A percentile compares a stretch with the other conserved stretches of the same genome.
Evolutionary conservation across 2,888 invertebrate genomes (phyloP).

Genomic region (Diplazon laetatorius): DNA sequence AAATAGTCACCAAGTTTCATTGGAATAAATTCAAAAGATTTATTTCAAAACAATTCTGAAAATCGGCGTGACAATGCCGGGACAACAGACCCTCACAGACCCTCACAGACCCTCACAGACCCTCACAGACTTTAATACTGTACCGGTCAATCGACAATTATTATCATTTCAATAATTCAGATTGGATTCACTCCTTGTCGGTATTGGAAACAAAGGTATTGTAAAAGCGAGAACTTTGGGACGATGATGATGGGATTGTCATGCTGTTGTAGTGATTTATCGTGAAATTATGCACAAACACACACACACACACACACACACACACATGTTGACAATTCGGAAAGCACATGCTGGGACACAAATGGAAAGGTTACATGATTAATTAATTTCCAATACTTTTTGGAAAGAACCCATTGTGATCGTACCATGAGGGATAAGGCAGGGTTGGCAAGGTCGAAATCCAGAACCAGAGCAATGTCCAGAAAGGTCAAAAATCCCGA

Average conservation of each 20-base stretch:
- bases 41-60: no score
- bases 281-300: slow-evolving; percentile 51
- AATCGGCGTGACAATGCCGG: no score
- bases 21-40: no score
- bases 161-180: slow-evolving; percentile 23
- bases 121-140: no score
- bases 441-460: no score
- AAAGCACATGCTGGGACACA: slow-evolving; percentile 64
- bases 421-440: slow-evolving; percentile 4
- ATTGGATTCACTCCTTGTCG: slow-evolving; percentile 44
- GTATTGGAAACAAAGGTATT: slow-evolving; percentile 39
- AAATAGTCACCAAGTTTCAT: no score
- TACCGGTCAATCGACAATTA: slow-evolving; percentile 5
- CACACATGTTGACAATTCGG: slow-evolving; percentile 56
- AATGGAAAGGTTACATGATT: slow-evolving; percentile 61
- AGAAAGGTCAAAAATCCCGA: no score
- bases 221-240: slow-evolving; percentile 39
- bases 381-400: slow-evolving; percentile 19
- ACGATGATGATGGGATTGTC: slow-evolving; percentile 18
- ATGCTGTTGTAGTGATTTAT: slow-evolving; percentile 57
- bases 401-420: slow-evolving; percentile 5
- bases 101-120: no score
- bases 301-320: slow-evolving; percentile 56
- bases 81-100: no score
- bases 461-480: no score